Base-by-base conservation (phyloP, 2,888 invertebrate genomes). In the Drosophila tripunctata region DNA sequence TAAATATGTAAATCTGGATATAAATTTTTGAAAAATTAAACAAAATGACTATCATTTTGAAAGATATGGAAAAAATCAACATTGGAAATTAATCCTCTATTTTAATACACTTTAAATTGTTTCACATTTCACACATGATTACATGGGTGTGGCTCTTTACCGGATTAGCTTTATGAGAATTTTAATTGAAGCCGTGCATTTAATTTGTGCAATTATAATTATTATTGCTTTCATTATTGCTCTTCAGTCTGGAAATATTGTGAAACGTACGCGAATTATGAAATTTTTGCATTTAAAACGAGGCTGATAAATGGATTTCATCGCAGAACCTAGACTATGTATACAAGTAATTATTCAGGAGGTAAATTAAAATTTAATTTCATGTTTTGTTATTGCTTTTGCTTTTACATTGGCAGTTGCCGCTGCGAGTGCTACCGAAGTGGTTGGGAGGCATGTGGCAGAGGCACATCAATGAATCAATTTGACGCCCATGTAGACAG, bases 151-250 rank as follows among this genome's bases (percentile, higher is more conserved):
- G 15, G 22, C 21, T 47, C 38, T 63, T 45, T 55, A 45, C 27
- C 50, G 56, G 35, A 44, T 43, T 50, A 58, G 21, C 45, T 55
- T 40, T 48, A 48, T 64, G 62, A 45, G 48, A 44, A 54, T 73
- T 80, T 65, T 78, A 83, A 80, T 80, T 75, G 67, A 21, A 62
- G 71, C 55, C 57, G 8, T 50, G 44, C 71, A 62, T 72, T 82
- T 67, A 67, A 80, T 78, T 80, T 75, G 19, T 58, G 61, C 47
- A 47, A 22, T 68, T 61, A 45, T 65, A 41, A 50, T 62, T 55
- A 24, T 40, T 55, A 22, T 71, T 60, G 61, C 61, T 52, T 24
- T 52, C 40, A 43, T 64, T 64, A 31, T 27, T 48, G 41, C 55
- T 55, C 35, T 50, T 41, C 57, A 36, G 44, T 50, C 30, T 31